Base-by-base conservation (phyloP, 2,888 invertebrate species). In the Hirudinaria manillensis region DNA sequence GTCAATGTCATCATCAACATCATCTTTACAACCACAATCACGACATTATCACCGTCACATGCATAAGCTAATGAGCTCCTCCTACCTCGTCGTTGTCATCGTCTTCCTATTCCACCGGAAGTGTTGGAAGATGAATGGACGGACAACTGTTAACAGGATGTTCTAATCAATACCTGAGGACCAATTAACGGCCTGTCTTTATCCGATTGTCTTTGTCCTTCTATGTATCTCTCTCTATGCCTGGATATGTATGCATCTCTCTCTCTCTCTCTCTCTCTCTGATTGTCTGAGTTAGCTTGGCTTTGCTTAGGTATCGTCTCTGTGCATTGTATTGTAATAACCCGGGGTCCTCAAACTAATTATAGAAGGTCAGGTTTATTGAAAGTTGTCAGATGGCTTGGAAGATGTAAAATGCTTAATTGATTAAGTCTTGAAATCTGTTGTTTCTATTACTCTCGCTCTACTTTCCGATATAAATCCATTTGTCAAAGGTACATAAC, bases 61-160 rank as follows among this genome's bases (percentile, higher is more conserved):
- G 27, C 24, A 27, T 32, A 34, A 68, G 32, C 34, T 68, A 68
- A 29, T 29, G 3, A 61, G 61, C 61, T 29, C 24, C 24, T 6
- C 61, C 24, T n/a, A 4, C 4, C 61, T 29, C 61, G 6, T 61
- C 2, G 7, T 61, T 19, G 24, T 29, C 61, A 4, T 27, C 29
- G 21, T 7, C 61, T 1, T 24, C 24, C 24, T 6, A 1, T 61
- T 61, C 61, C 29, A 61, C 13, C 4, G 61, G 61, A 61, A 61
- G 61, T 61, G 61, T 16, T 61, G 10, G 61, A 61, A 61, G 61
- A 61, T 61, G 61, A 29, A 61, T 61, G 61, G 61, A 24, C 61
- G 61, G 61, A 61, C 61, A 61, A 61, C 61, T 61, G 13, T 61
- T 61, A 61, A 61, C 61, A 16, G 29, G 61, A 29, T 61, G 61